Evolutionary conservation across 2,797 vertebrate genomes (phyloP).

Genomic region (Esox masquinongy): DNA sequence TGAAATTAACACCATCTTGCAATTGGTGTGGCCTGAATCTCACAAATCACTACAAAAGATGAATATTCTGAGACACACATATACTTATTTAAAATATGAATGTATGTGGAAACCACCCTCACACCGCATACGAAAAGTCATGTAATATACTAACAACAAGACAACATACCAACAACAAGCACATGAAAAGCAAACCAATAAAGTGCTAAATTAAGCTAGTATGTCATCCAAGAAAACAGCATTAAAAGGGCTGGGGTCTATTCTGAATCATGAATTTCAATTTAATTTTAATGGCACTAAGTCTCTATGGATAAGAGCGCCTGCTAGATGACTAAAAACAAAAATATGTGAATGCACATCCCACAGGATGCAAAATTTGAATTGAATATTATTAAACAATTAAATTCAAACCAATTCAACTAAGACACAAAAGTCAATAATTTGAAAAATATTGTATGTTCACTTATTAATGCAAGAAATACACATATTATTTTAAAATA

Average conservation of each 20-base stretch:
- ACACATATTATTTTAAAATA: too few species aligned
- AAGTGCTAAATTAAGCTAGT: conserved; percentile 28
- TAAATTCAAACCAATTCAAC: too few species aligned
- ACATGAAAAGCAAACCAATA: conserved; percentile 15
- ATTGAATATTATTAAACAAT: too few species aligned
- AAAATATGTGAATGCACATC: too few species aligned
- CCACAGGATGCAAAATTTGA: too few species aligned
- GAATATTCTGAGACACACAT: background rate
- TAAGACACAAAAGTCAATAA: too few species aligned
- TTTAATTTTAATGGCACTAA: too few species aligned
- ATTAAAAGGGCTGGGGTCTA: background rate
- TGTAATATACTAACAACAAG: background rate
- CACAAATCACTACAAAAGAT: background rate
- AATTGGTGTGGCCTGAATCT: background rate
- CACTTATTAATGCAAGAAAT: too few species aligned
- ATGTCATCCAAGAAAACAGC: conserved; percentile 3
- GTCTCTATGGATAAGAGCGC: too few species aligned
- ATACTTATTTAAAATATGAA: background rate
- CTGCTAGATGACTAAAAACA: too few species aligned
- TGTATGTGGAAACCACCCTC: background rate
- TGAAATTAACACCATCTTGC: background rate
- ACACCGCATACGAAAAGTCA: background rate
- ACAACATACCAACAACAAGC: background rate
- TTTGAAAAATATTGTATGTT: too few species aligned
- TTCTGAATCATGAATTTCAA: too few species aligned